These are phyloP conservation scores for Takifugu bimaculatus DNA, from an alignment of 2,113 vertebrate species.

Conservation along the genomic window DNA sequence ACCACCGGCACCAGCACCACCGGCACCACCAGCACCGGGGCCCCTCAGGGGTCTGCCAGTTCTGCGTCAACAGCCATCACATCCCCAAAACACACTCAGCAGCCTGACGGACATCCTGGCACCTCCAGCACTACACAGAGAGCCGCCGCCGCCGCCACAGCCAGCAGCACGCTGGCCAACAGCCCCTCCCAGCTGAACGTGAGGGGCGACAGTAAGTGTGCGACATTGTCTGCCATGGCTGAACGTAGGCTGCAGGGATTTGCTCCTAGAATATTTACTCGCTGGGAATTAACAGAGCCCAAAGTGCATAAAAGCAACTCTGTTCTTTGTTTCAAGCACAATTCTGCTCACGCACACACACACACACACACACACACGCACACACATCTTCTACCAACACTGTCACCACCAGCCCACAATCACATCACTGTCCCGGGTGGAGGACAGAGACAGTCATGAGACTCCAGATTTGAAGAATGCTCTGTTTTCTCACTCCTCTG, in stretches of 20 bases:
- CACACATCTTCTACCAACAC: constrained; percentile 42
- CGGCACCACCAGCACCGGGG: constrained; percentile 1
- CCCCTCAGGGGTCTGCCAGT: background rate
- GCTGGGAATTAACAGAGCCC: constrained; percentile 33
- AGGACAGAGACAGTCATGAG: constrained; percentile 52
- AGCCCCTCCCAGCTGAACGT: constrained; percentile 68
- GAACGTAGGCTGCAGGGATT: constrained; percentile 2
- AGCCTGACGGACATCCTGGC: constrained; percentile 3
- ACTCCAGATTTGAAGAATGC: constrained; percentile 26
- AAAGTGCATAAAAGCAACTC: constrained; percentile 46
- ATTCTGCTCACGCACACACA: constrained; percentile 28
- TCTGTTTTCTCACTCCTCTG: constrained; percentile 23
- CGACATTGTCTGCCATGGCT: constrained; percentile 19
- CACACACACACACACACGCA: constrained; percentile 10
- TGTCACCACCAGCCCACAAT: constrained; percentile 64
- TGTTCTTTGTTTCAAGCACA: constrained; percentile 63
- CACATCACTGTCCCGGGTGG: constrained; percentile 53
- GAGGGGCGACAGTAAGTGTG: constrained; percentile 62
- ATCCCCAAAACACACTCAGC: constrained; percentile 40
- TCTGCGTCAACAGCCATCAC: constrained; percentile 29
- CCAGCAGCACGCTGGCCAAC: constrained; percentile 48
- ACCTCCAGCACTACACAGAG: background rate
- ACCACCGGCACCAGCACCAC: background rate
- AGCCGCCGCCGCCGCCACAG: constrained; percentile 5
- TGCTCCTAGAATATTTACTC: constrained; percentile 25